Percentiles rank a stretch among this genome's conserved stretches.
Conservation (phyloP, 2,888 invertebrate species). For the Cosmopolites sordidus region DNA sequence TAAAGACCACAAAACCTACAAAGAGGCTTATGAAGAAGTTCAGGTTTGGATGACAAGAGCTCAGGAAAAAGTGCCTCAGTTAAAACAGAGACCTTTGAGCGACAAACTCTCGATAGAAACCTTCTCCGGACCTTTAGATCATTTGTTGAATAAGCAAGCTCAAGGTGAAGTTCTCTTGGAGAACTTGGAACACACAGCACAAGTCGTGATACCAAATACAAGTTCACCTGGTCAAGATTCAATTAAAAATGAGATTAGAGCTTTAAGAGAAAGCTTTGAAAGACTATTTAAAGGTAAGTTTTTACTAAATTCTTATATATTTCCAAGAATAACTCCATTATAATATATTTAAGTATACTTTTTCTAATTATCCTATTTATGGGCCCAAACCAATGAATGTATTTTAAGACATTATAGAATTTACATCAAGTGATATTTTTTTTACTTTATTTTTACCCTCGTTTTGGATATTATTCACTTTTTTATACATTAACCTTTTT, state of each 20-base stretch:
- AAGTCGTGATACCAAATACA: conserved; percentile 80
- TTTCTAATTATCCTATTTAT: too few relatives aligned
- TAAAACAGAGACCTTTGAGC: conserved; percentile 78
- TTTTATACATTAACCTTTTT: not conserved
- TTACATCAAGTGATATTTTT: too few relatives aligned
- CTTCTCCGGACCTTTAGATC: conserved; percentile 81
- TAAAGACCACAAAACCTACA: conserved; percentile 82
- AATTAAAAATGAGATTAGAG: conserved; percentile 81
- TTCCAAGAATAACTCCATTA: too few relatives aligned
- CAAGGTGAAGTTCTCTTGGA: conserved; percentile 86
- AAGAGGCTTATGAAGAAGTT: conserved; percentile 87
- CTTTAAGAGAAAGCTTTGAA: conserved; percentile 79
- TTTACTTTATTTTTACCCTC: not conserved
- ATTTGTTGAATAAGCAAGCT: conserved; percentile 80
- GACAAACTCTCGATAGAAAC: conserved; percentile 87
- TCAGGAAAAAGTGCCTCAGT: conserved; percentile 82
- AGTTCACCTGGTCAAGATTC: conserved; percentile 73
- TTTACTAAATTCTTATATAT: not conserved
- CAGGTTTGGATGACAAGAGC: conserved; percentile 84
- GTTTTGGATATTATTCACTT: not conserved
- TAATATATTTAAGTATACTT: too few relatives aligned
- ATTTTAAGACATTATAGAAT: too few relatives aligned
- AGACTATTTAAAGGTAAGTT: conserved; percentile 65
- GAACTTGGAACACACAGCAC: conserved; percentile 81
- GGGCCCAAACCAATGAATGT: too few relatives aligned